Evolutionary conservation across 2,888 invertebrate species (phyloP), one percentile per base, ranked within the genome.

Genomic region (Heliconius hortense): DNA sequence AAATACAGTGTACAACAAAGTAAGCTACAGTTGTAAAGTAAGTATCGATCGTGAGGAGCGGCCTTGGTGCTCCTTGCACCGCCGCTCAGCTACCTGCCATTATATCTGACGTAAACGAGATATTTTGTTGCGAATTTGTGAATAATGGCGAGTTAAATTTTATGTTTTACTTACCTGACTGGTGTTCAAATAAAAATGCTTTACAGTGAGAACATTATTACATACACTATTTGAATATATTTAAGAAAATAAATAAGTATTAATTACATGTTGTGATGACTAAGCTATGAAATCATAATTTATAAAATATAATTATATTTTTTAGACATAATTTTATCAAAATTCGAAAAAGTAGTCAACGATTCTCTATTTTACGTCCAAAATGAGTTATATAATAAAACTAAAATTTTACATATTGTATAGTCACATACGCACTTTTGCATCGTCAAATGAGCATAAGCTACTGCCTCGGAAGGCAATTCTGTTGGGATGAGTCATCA

Each of bases 1-100:
- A 64, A 64, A 66, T 66, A 43, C 3, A 15, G 24, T 7, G 15
- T 18, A 13, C 35, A 69, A 69, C 56, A 69, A 56, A 35, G 56
- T 71, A n/a, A 18, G 60, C n/a, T 43, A 10, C 39, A 71, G 62
- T 43, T 62, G 59, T n/a, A 39, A 18, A 35, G 59, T 68, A 31
- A 24, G 62, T 74, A 74, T 74, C 43, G 74, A 74, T 74, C 74
- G 74, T 43, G n/a, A 62, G 31, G 74, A 60, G 67, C n/a, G 74
- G 62, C 74, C 74, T 69, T 74, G 74, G 74, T 74, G 74, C 69
- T 74, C 74, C 74, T 74, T 74, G 74, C 74, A 74, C 69, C 39
- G 53, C 62, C 63, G 18, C 66, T 28, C 39, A 35, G 21, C 71
- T 60, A 71, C 69, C 69, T 56, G 56, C 69, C 39, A 39, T 35